Percentiles rank a stretch among this genome's conserved stretches.
These are phyloP conservation scores for Sitta europaea DNA, from an alignment of 2,113 vertebrate species.

Conservation along the genomic window DNA sequence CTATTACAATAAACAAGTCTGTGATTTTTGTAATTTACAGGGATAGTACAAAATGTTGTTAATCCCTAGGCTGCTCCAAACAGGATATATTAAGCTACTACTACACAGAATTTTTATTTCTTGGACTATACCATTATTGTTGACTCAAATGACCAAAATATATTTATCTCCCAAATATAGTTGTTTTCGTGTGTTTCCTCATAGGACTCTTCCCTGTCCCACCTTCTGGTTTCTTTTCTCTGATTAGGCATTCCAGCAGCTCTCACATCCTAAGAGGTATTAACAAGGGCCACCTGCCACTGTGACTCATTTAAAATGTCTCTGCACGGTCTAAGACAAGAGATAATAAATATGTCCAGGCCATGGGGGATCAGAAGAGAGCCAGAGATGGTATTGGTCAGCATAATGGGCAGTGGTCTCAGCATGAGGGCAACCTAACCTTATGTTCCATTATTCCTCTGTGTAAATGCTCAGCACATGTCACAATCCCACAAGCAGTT, in stretches of 20 bases:
- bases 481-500: slow-evolving; percentile 5
- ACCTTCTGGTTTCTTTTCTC: neutral
- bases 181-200: neutral
- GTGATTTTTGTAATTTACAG: neutral
- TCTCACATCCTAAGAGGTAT: neutral
- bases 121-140: neutral
- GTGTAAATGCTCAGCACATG: slow-evolving; percentile 39
- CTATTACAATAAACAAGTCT: neutral
- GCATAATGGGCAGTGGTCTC: slow-evolving; percentile 39
- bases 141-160: neutral
- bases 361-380: neutral
- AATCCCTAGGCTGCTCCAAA: neutral
- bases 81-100: neutral
- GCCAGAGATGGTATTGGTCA: neutral
- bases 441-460: slow-evolving; percentile 43
- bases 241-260: neutral
- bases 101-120: neutral
- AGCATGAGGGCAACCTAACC: slow-evolving; percentile 35
- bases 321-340: neutral
- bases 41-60: neutral
- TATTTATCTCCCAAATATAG: neutral
- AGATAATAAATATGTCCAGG: slow-evolving; percentile 47
- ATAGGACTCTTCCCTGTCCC: neutral
- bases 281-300: slow-evolving; percentile 42
- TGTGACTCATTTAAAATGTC: slow-evolving; percentile 38